phyloP scores from a whole-genome alignment of 1,140 invertebrate species.

The Cotesia vestalis region DNA sequence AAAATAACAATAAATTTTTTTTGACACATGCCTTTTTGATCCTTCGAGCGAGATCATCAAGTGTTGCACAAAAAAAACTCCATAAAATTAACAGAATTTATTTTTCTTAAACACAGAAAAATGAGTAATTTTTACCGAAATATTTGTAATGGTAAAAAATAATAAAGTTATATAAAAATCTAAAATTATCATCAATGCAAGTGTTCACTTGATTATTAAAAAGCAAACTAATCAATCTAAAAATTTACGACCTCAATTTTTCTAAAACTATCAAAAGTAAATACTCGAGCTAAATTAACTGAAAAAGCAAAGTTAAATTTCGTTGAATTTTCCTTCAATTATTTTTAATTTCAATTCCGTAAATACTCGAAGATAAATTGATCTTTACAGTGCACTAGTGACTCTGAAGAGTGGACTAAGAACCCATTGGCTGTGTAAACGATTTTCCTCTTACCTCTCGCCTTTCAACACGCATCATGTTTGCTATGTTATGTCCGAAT shows the following conservation, averaged over 20 bases:
- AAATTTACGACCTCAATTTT: background rate
- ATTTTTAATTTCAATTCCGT: background rate
- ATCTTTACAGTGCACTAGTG: constrained; percentile 11
- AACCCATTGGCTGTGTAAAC: constrained; percentile 44
- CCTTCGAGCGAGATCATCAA: too few species aligned
- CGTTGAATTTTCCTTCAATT: background rate
- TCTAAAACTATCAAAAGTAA: background rate
- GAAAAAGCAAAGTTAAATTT: background rate
- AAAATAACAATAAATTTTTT: background rate
- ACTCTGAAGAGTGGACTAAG: constrained; percentile 4
- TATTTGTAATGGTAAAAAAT: too few species aligned
- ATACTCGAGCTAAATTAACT: background rate
- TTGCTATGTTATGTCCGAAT: constrained; percentile 62
- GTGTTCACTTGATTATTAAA: too few species aligned
- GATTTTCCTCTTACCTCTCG: constrained; percentile 25
- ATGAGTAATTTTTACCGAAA: too few species aligned
- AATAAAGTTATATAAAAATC: too few species aligned
- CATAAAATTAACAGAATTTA: too few species aligned
- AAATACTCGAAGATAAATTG: constrained; percentile 4
- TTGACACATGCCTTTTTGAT: background rate
- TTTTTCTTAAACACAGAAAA: too few species aligned
- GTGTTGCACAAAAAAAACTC: too few species aligned
- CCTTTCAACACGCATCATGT: constrained; percentile 46
- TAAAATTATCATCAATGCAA: too few species aligned
- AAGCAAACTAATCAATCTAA: too few species aligned